phyloP scores from a whole-genome alignment of 2,888 invertebrate genomes.

The Idaea dimidiata region DNA sequence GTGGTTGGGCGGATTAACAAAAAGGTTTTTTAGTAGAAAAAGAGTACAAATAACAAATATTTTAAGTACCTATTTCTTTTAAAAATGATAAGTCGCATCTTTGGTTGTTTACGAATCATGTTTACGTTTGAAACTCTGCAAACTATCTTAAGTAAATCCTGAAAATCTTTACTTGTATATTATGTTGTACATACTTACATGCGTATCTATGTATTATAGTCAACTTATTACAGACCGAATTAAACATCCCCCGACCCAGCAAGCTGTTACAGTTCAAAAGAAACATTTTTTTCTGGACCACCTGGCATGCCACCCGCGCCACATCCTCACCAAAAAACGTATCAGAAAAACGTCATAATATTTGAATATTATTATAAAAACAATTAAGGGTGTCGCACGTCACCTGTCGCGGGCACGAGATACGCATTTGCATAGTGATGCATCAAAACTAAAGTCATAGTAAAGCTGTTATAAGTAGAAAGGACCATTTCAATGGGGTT shows the following conservation, averaged over 20 bases:
- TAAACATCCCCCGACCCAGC: constrained; percentile 35
- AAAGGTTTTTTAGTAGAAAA: too few relatives aligned
- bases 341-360: constrained; percentile 74
- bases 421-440: constrained; percentile 75
- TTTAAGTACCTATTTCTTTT: too few relatives aligned
- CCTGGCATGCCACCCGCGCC: constrained; percentile 77
- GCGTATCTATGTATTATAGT: too few relatives aligned
- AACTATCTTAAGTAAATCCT: too few relatives aligned
- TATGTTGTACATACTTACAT: too few relatives aligned
- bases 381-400: constrained; percentile 77
- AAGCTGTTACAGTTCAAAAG: constrained; percentile 65
- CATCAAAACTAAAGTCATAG: constrained; percentile 56
- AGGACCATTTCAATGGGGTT: not conserved
- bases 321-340: constrained; percentile 59
- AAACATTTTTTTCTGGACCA: constrained; percentile 69
- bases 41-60: too few relatives aligned
- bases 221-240: not conserved
- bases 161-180: too few relatives aligned
- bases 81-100: too few relatives aligned
- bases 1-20: too few relatives aligned
- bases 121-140: too few relatives aligned
- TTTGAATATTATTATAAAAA: constrained; percentile 80
- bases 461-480: constrained; percentile 20
- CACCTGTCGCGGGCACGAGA: constrained; percentile 79
- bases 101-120: too few relatives aligned